Conservation (phyloP, 2,888 invertebrate species). For the Strigamia crassipes region DNA sequence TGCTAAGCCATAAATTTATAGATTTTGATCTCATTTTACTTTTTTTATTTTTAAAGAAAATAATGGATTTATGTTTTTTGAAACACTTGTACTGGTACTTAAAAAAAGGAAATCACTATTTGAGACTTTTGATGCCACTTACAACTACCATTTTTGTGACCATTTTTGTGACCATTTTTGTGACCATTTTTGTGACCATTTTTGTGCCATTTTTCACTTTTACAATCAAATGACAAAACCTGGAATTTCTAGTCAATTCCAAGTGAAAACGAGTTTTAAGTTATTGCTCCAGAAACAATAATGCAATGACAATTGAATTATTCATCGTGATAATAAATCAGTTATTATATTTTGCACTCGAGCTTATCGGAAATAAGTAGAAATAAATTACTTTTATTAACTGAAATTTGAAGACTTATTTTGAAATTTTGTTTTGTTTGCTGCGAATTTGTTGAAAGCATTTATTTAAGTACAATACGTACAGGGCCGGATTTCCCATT, state of each 20-base stretch:
- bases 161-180: background rate
- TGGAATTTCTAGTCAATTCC: background rate
- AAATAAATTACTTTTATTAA: background rate
- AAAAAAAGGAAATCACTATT: background rate
- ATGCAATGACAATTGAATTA: background rate
- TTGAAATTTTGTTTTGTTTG: no score
- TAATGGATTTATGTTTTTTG: background rate
- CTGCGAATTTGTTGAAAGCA: no score
- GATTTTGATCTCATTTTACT: background rate
- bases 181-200: background rate
- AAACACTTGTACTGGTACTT: background rate
- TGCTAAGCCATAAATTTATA: background rate
- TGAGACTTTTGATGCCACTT: background rate
- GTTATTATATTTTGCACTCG: background rate
- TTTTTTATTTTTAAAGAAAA: background rate
- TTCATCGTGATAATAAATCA: background rate
- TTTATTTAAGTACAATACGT: no score
- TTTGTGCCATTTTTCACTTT: background rate
- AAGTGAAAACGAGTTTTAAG: background rate
- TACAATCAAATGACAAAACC: background rate
- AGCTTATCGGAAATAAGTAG: background rate
- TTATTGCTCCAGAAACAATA: background rate
- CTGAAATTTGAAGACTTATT: background rate
- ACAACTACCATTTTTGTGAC: background rate
- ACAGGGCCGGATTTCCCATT: no score